Evolutionary conservation across 2,797 vertebrate species (phyloP).

Genomic region (Hippopotamyrus pictus): DNA sequence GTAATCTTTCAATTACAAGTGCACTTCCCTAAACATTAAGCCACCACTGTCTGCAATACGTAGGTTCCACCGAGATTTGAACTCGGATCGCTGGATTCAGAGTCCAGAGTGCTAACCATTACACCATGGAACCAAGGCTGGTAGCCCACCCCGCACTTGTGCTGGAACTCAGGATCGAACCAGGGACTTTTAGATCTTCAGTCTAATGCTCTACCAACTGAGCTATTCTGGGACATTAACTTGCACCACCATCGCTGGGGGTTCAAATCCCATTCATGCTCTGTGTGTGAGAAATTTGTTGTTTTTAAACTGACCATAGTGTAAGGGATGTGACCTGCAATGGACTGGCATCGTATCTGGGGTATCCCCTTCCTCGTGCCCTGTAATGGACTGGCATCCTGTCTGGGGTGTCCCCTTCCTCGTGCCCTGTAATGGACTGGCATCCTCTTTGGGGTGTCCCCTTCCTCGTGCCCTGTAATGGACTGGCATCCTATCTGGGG

Average conservation of each 20-base stretch:
- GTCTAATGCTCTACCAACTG: slow-evolving; percentile 34
- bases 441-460: no score
- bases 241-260: not conserved
- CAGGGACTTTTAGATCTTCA: slow-evolving; percentile 37
- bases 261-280: not conserved
- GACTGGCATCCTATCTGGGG: no score
- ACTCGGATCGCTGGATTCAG: slow-evolving; percentile 36
- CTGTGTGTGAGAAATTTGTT: not conserved
- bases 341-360: not conserved
- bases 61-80: slow-evolving; percentile 56
- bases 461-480: no score
- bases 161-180: slow-evolving; percentile 39
- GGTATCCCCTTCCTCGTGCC: no score
- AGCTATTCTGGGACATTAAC: not conserved
- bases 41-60: not conserved
- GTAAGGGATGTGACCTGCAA: not conserved
- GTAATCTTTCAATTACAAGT: not conserved
- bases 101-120: slow-evolving; percentile 26
- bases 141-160: not conserved
- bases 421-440: no score
- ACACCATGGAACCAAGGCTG: not conserved
- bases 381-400: no score
- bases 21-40: not conserved
- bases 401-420: no score
- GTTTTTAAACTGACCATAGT: not conserved